phyloP scores from a whole-genome alignment of 2,888 invertebrate genomes.

The Bimastos eiseni region DNA sequence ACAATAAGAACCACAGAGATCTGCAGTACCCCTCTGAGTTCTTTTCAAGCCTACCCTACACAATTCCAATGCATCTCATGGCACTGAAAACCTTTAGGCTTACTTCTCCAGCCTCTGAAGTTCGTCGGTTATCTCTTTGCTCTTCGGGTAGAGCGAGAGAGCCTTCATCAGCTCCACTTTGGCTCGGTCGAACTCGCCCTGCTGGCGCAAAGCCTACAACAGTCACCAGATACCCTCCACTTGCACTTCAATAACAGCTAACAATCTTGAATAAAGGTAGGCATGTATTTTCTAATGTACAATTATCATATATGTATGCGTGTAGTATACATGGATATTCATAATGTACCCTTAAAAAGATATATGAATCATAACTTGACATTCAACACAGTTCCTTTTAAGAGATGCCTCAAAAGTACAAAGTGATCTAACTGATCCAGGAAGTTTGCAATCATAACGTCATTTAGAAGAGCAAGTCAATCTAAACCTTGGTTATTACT shows the following conservation, averaged over 20 bases:
- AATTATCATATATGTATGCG: not conserved
- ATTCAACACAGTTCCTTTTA: not conserved
- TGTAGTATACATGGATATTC: not conserved
- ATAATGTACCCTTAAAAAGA: not conserved
- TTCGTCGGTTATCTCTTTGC: constrained; percentile 19
- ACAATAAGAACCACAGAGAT: too few relatives aligned
- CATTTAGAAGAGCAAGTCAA: not conserved
- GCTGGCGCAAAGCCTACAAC: constrained; percentile 27
- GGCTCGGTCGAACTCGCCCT: constrained; percentile 30
- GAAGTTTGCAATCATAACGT: not conserved
- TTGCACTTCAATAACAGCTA: not conserved
- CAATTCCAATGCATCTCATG: not conserved
- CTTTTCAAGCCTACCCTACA: too few relatives aligned
- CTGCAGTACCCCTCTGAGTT: too few relatives aligned
- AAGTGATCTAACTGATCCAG: not conserved
- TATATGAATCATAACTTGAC: not conserved
- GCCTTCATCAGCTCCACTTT: constrained; percentile 19
- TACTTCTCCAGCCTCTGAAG: constrained; percentile 25
- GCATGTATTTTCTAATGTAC: not conserved
- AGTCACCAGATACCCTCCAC: not conserved
- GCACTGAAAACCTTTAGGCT: not conserved
- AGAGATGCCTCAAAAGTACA: not conserved
- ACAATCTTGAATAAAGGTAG: not conserved
- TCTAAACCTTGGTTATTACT: too few relatives aligned
- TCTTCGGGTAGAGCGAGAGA: constrained; percentile 21